These are phyloP conservation scores for Pomatostomus ruficeps DNA, from an alignment of 2,113 vertebrate species.

Conservation along the genomic window DNA sequence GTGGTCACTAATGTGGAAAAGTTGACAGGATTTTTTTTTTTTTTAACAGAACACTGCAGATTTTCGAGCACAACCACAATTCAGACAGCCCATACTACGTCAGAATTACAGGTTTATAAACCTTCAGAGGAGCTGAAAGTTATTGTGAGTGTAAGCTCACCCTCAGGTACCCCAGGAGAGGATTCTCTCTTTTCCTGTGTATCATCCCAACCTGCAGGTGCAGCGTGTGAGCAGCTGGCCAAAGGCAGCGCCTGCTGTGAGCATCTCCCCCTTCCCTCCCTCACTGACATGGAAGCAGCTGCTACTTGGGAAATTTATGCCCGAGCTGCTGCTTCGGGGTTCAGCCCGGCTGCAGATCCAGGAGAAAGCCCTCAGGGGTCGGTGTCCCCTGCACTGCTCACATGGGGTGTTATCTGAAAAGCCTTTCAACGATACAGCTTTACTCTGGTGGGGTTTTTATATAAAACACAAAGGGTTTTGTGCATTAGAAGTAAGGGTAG, in stretches of 20 bases:
- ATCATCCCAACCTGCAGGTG: not conserved
- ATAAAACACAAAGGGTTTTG: rapidly evolving
- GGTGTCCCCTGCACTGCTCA: not conserved
- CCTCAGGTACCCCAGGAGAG: not conserved
- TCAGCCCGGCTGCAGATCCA: not conserved
- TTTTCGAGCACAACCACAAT: not conserved
- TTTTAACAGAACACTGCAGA: not conserved
- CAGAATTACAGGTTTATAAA: not conserved
- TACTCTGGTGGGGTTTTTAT: not conserved
- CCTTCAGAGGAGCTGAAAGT: not conserved
- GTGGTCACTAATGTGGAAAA: not conserved
- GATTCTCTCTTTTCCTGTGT: not conserved
- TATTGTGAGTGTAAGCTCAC: not conserved
- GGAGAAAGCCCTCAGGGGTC: not conserved
- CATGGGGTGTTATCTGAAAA: rapidly evolving
- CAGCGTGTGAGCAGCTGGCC: not conserved
- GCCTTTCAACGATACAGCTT: rapidly evolving
- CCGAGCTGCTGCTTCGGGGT: not conserved
- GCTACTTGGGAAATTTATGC: not conserved
- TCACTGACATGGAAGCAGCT: not conserved
- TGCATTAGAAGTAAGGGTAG: rapidly evolving
- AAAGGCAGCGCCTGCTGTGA: not conserved
- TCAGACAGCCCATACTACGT: not conserved
- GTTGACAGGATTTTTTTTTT: not conserved
- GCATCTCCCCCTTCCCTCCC: not conserved